These are phyloP conservation scores for Tichodroma muraria DNA, from an alignment of 2,113 vertebrate genomes.

Conservation along the genomic window DNA sequence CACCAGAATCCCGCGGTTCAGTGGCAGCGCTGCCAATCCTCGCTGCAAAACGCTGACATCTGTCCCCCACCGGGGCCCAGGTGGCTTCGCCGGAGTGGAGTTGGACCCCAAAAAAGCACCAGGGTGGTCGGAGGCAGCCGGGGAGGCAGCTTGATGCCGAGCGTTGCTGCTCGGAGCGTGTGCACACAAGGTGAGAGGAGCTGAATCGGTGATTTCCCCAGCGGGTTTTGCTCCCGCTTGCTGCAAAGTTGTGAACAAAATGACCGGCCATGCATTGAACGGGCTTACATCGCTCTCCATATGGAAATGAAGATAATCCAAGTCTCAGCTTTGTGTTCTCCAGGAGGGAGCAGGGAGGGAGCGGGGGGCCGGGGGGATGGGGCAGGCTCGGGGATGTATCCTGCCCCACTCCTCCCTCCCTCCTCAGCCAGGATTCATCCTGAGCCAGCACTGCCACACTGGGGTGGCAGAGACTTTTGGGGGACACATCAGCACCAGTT, in stretches of 20 bases:
- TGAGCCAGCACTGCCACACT: rapidly evolving
- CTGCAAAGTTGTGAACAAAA: constrained; percentile 80
- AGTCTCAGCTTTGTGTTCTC: constrained; percentile 72
- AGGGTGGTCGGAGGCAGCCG: background rate
- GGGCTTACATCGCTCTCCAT: constrained; percentile 79
- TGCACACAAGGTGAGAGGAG: constrained; percentile 56
- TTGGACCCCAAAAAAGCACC: background rate
- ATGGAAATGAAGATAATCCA: constrained; percentile 83
- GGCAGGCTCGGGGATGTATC: background rate
- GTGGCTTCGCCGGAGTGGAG: background rate
- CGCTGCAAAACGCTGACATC: rapidly evolving
- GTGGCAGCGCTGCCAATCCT: background rate
- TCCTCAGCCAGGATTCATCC: background rate
- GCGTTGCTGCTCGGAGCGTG: constrained; percentile 8
- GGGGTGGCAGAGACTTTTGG: background rate
- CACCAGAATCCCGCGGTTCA: background rate
- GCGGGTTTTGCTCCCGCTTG: constrained; percentile 64
- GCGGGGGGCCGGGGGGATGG: background rate
- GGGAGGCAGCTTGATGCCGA: background rate
- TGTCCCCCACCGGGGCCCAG: rapidly evolving
- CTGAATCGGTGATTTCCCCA: constrained; percentile 70
- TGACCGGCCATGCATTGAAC: constrained; percentile 75
- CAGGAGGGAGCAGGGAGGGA: background rate
- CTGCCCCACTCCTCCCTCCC: background rate
- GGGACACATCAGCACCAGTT: background rate